Evolutionary conservation across 2,797 vertebrate species (phyloP).

Genomic region (Labeo calbasu): DNA sequence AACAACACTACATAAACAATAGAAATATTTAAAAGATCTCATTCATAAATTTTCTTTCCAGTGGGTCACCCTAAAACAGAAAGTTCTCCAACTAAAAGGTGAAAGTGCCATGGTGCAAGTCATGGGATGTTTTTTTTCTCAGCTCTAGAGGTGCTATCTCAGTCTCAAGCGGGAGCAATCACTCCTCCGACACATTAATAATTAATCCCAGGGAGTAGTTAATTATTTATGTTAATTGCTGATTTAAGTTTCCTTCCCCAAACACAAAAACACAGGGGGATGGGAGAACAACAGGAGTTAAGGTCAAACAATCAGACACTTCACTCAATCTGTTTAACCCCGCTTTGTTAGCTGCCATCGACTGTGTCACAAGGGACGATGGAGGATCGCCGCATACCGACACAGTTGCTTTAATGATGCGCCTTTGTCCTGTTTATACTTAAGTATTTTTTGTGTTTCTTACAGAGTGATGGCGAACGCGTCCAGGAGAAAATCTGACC

Average conservation of each 20-base stretch:
- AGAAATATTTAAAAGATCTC: background rate
- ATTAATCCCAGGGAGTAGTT: conserved; percentile 78
- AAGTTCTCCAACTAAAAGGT: background rate
- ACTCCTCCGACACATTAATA: conserved; percentile 81
- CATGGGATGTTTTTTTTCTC: background rate
- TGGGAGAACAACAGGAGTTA: conserved; percentile 51
- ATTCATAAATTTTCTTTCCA: background rate
- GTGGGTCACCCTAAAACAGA: background rate
- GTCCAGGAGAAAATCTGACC: conserved; percentile 50
- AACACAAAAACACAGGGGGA: conserved; percentile 65
- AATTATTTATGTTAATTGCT: conserved; percentile 91
- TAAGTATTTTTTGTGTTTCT: background rate
- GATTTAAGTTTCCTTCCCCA: conserved; percentile 81
- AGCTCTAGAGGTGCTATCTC: conserved; percentile 66
- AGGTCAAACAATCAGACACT: conserved; percentile 60
- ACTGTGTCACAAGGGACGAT: conserved; percentile 23
- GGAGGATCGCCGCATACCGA: background rate
- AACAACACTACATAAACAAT: background rate
- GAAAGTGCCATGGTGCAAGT: background rate
- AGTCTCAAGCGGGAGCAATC: conserved; percentile 75
- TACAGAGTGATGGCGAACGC: background rate
- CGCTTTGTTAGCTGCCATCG: conserved; percentile 36
- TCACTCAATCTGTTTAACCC: conserved; percentile 48
- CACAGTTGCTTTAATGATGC: background rate
- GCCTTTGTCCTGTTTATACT: background rate